These are phyloP conservation scores for Neosalanx taihuensis DNA, from an alignment of 2,797 vertebrate genomes.

Conservation along the genomic window DNA sequence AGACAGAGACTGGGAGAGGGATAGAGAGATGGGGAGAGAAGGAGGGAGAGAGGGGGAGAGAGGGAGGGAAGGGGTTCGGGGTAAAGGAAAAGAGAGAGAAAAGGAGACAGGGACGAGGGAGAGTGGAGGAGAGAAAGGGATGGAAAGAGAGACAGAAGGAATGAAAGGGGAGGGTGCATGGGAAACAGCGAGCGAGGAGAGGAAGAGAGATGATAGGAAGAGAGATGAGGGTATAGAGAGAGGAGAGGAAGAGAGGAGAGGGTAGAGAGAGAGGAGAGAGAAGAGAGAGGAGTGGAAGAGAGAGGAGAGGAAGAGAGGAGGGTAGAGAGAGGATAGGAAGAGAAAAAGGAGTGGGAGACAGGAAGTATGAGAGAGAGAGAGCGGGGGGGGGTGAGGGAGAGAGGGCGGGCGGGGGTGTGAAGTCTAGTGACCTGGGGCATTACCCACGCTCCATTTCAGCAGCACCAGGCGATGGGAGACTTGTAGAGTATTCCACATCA, in stretches of 20 bases:
- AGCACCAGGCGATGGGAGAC: conserved; percentile 65
- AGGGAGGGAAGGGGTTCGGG: too few relatives aligned
- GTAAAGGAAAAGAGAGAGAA: too few relatives aligned
- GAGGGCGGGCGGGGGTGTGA: conserved; percentile 52
- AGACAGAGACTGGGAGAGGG: conserved; percentile 13
- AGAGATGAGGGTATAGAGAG: too few relatives aligned
- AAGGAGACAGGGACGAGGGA: conserved; percentile 28
- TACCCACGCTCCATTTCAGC: conserved; percentile 71
- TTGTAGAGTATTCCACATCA: conserved; percentile 72
- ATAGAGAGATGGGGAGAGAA: neutral
- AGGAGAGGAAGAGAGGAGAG: conserved; percentile 11
- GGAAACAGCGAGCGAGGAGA: too few relatives aligned
- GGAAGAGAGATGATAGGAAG: too few relatives aligned
- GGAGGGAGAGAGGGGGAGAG: too few relatives aligned
- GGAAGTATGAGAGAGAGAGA: conserved; percentile 1
- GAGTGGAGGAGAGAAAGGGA: neutral
- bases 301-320: conserved; percentile 13
- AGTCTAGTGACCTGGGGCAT: conserved; percentile 65
- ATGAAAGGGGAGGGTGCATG: too few relatives aligned
- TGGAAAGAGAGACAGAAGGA: neutral
- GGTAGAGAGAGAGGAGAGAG: conserved; percentile 39
- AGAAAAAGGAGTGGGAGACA: conserved; percentile 19
- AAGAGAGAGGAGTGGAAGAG: conserved; percentile 49
- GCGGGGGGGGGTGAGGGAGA: conserved; percentile 1
- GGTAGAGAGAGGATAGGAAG: conserved; percentile 34